Percentiles rank a stretch among this genome's conserved stretches.
These are phyloP conservation scores for Erinaceus europaeus DNA, from an alignment of 2,113 vertebrate genomes.

Conservation along the genomic window DNA sequence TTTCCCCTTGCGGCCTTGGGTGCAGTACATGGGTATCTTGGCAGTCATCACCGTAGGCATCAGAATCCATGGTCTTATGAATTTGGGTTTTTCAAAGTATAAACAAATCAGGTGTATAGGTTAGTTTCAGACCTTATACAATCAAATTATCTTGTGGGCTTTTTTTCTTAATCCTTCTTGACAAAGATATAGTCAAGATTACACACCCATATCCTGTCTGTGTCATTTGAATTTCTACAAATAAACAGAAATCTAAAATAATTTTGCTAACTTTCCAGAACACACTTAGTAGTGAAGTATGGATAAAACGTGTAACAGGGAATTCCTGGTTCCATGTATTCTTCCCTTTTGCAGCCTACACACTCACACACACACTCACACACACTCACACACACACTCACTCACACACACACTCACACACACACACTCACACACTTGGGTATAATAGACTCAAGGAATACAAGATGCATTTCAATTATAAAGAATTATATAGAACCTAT, in stretches of 20 bases:
- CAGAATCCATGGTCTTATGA: background rate
- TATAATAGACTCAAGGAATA: background rate
- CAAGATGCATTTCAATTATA: background rate
- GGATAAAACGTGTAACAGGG: background rate
- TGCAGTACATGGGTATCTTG: background rate
- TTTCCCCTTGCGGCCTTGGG: background rate
- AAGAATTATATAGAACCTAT: constrained; percentile 14
- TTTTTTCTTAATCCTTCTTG: background rate
- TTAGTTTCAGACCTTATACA: background rate
- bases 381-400: constrained; percentile 12
- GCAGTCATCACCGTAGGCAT: background rate
- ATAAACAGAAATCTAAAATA: background rate
- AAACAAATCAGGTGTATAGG: background rate
- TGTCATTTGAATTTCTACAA: background rate
- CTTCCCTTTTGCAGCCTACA: background rate
- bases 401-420: no score
- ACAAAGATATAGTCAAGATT: background rate
- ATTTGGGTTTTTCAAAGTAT: background rate
- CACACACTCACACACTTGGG: background rate
- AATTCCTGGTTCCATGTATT: background rate
- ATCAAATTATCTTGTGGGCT: background rate
- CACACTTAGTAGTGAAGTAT: background rate
- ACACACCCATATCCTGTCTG: background rate
- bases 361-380: constrained; percentile 1
- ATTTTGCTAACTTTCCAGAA: background rate